Evolutionary conservation across 2,888 invertebrate genomes (phyloP), one percentile per base, ranked within the genome.

Genomic region (Drosophila parthenogenetica): DNA sequence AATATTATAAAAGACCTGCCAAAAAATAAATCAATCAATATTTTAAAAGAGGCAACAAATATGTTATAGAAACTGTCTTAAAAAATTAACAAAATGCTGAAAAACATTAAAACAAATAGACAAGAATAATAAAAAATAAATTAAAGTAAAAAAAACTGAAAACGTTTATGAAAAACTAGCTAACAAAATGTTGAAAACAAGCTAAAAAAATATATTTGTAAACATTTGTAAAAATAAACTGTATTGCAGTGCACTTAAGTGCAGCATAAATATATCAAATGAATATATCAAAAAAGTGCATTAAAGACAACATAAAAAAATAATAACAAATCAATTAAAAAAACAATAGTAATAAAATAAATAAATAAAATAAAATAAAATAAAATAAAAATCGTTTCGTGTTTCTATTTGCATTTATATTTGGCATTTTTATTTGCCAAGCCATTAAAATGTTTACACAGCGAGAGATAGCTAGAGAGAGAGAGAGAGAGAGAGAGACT

Each of bases 341-440:
- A 25, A 35, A 49, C 29, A 57, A 63, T 1, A 5, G 17, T 25
- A 35, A 29, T 29, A 49, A 49, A 17, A 39, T 32, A 35, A 32
- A 39, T 39, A 39, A n/a, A 39, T 14, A 42, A n/a, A n/a, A n/a
- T n/a, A n/a, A n/a, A n/a, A n/a, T n/a, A n/a, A n/a, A 35, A 25
- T 35, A 39, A 42, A 35, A 17, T 29, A 8, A 29, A 29, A 19
- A 29, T 5, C 39, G 22, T 43, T 54, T 49, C 55, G 42, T 14
- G 37, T 58, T 50, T 57, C 53, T 49, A 32, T 25, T 35, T 57
- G 54, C 46, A 45, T 57, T 46, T 57, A 37, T 46, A 57, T 61
- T 60, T 60, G 60, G 51, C 51, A 43, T 37, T 60, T 60, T 60
- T 17, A 45, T 61, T 54, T 61, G 54, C 17, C 45, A 54, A n/a